Evolutionary conservation across 1,140 invertebrate species (phyloP).

Genomic region (Venustaconcha ellipsiformis): DNA sequence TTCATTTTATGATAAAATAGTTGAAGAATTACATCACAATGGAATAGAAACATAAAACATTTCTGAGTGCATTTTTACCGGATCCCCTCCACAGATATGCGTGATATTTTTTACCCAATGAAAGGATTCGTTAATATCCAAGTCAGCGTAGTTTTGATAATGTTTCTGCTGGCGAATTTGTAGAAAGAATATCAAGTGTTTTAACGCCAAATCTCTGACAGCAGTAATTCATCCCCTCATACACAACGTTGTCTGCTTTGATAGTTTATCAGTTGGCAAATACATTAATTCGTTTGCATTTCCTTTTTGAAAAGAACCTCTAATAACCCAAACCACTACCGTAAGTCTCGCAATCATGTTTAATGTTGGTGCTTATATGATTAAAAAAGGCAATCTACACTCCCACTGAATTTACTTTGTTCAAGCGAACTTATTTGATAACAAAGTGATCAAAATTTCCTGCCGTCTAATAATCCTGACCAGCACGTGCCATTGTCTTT

Average conservation of each 20-base stretch:
- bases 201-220: constrained; percentile 24
- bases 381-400: constrained; percentile 60
- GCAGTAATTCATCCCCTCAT: constrained; percentile 58
- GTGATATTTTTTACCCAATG: constrained; percentile 91
- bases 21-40: no score
- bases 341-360: constrained; percentile 33
- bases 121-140: constrained; percentile 83
- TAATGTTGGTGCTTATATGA: constrained; percentile 51
- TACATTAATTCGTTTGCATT: constrained; percentile 10
- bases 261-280: no score
- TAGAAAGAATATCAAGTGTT: constrained; percentile 16
- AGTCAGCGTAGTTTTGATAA: constrained; percentile 95
- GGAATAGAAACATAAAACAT: no score
- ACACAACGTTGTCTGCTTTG: constrained; percentile 49
- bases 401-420: constrained; percentile 7
- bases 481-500: constrained; percentile 37
- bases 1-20: no score
- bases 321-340: constrained; percentile 53
- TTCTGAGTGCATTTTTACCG: no score
- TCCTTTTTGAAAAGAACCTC: constrained; percentile 28
- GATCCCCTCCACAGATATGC: constrained; percentile 43
- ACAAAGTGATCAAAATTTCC: background rate
- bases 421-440: constrained; percentile 2
- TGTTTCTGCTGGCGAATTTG: constrained; percentile 58
- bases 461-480: constrained; percentile 23